phyloP scores from a whole-genome alignment of 2,797 vertebrate species.

The Onychomys torridus region DNA sequence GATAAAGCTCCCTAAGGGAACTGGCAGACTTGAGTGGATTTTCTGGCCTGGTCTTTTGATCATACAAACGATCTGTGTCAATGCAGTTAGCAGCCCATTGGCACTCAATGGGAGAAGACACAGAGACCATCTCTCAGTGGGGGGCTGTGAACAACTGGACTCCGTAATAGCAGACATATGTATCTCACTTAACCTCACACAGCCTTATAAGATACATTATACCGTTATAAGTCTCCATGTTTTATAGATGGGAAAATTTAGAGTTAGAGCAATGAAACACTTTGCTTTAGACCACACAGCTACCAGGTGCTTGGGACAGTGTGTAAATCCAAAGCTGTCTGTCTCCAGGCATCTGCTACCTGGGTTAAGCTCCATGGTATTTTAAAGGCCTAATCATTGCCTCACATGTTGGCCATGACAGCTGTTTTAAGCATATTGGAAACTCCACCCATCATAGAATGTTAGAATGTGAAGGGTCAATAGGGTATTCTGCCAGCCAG shows the following conservation, averaged over 20 bases:
- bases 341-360: neutral
- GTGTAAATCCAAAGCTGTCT: neutral
- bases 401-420: neutral
- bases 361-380: neutral
- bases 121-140: neutral
- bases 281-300: neutral
- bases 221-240: neutral
- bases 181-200: neutral
- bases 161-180: neutral
- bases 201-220: neutral
- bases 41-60: neutral
- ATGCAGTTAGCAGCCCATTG: neutral
- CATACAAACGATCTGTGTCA: neutral
- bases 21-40: neutral
- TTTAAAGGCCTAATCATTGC: constrained; percentile 13
- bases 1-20: neutral
- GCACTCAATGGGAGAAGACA: neutral
- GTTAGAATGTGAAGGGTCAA: neutral
- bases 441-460: neutral
- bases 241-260: constrained; percentile 12
- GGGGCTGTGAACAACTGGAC: neutral
- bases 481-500: neutral
- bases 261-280: neutral
- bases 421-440: neutral
- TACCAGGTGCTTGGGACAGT: too few species aligned